Evolutionary conservation across 2,888 invertebrate genomes (phyloP).

Genomic region (Cephus pygmeus): DNA sequence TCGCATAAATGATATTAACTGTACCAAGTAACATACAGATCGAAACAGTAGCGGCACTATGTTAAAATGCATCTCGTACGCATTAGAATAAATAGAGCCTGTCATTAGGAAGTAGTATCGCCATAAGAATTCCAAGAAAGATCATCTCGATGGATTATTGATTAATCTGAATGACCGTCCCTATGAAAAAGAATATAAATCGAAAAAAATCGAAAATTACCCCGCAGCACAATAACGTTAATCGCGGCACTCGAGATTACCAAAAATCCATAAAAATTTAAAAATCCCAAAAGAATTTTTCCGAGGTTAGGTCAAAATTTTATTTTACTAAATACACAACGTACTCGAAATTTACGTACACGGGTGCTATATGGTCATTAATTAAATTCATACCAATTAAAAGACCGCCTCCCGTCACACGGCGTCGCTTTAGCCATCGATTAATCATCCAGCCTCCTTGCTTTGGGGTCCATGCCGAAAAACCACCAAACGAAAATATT

Average conservation of each 20-base stretch:
- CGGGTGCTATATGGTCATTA: not conserved
- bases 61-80: not conserved
- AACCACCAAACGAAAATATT: not conserved
- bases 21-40: not conserved
- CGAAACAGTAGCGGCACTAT: not conserved
- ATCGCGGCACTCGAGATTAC: not conserved
- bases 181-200: not conserved
- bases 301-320: not conserved
- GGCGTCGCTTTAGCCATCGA: not conserved
- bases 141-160: not conserved
- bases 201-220: not conserved
- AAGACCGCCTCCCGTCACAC: not conserved
- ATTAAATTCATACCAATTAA: not conserved
- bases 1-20: not conserved
- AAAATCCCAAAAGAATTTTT: not conserved
- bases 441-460: not conserved
- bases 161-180: not conserved
- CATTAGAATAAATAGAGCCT: not conserved
- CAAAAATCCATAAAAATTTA: not conserved
- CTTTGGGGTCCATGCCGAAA: not conserved
- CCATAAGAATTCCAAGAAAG: not conserved
- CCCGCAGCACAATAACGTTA: not conserved
- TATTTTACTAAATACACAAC: too few relatives aligned
- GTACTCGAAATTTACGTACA: not conserved
- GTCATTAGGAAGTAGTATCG: not conserved